A percentile compares a stretch with the other conserved stretches of the same genome.
These are phyloP conservation scores for Chondrosia reniformis DNA, from an alignment of 37 sponge, comb jelly and placozoan genomes.

Conservation along the genomic window DNA sequence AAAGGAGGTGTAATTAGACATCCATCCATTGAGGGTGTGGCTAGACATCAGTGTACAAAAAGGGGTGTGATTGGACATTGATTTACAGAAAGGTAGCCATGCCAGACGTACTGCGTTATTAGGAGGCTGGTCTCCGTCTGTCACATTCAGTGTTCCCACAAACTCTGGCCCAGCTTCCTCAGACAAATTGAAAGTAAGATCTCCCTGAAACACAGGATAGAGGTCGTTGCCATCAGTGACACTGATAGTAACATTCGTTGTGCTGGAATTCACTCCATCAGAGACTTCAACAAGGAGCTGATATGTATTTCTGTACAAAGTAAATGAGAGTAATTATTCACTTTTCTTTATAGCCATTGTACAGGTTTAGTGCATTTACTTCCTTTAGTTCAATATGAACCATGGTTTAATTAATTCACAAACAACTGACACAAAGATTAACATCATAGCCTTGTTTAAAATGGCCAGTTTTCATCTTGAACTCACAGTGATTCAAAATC, in stretches of 20 bases:
- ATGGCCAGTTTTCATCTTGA: too few relatives aligned
- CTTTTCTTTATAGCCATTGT: too few relatives aligned
- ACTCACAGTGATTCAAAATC: slow-evolving; percentile 39
- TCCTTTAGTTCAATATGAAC: too few relatives aligned
- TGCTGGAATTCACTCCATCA: slow-evolving; percentile 47
- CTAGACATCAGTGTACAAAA: neutral
- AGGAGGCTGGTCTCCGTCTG: slow-evolving; percentile 12
- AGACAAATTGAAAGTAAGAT: neutral
- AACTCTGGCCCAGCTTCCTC: neutral
- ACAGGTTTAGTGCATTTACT: too few relatives aligned
- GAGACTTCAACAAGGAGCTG: slow-evolving; percentile 8
- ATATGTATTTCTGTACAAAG: neutral
- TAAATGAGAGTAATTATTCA: too few relatives aligned
- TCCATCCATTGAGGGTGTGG: too few relatives aligned
- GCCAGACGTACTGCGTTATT: slow-evolving; percentile 5
- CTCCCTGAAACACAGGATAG: neutral
- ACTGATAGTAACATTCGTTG: neutral
- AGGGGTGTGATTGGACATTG: neutral
- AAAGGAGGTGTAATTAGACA: too few relatives aligned
- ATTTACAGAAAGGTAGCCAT: neutral
- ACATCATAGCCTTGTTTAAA: too few relatives aligned
- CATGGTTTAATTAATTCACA: too few relatives aligned
- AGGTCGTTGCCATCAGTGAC: neutral
- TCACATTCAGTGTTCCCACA: neutral
- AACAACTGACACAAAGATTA: too few relatives aligned